Percentiles rank a stretch among this genome's conserved stretches.
Conservation (phyloP, 92 coral and sea anemone genomes). For the Parazoanthus atlanticus region DNA sequence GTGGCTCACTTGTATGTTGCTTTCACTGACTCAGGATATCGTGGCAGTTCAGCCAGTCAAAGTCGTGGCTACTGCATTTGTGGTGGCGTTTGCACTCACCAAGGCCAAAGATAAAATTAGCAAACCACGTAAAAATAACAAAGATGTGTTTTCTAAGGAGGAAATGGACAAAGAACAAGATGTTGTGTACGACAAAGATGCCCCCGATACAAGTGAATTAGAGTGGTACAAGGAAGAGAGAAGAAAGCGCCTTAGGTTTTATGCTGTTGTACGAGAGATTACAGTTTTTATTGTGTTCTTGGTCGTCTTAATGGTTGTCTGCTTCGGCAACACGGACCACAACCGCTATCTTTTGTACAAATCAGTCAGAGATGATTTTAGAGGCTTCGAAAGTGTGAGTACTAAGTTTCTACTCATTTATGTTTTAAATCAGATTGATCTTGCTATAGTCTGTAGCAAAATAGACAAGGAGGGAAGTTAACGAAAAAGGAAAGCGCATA, state of each 20-base stretch:
- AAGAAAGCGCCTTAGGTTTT: neutral
- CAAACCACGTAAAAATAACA: neutral
- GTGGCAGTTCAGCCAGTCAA: constrained; percentile 13
- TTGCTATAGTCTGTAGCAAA: neutral
- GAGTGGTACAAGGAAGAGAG: constrained; percentile 26
- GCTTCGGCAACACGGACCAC: constrained; percentile 7
- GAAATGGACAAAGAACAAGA: neutral
- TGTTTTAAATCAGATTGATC: neutral
- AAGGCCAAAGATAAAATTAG: neutral
- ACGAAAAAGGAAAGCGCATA: too few relatives aligned
- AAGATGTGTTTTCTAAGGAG: neutral
- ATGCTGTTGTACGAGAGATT: neutral
- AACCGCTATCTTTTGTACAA: constrained; percentile 9
- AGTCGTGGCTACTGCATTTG: neutral
- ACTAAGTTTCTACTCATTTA: too few relatives aligned
- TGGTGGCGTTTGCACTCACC: constrained; percentile 10
- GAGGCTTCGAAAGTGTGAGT: neutral
- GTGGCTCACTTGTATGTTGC: constrained; percentile 17
- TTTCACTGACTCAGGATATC: constrained; percentile 19
- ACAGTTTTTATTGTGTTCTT: neutral
- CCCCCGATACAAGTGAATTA: neutral
- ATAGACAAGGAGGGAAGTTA: neutral
- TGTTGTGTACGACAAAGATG: neutral
- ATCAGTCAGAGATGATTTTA: constrained; percentile 3
- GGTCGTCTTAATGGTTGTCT: neutral